Base-by-base conservation (phyloP, 2,113 vertebrate genomes). In the Bothrops jararaca region DNA sequence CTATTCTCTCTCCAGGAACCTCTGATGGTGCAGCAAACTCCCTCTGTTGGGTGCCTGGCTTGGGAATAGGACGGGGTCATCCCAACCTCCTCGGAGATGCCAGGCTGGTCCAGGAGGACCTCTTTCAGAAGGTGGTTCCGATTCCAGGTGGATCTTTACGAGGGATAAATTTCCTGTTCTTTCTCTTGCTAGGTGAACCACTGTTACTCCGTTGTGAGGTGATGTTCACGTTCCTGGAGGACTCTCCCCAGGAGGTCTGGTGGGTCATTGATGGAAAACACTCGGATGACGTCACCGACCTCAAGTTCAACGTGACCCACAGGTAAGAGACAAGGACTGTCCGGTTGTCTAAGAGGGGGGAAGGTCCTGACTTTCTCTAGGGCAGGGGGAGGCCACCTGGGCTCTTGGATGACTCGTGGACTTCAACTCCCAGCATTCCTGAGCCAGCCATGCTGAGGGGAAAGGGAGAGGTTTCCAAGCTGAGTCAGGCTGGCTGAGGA, bases 221-320 rank as follows among this genome's bases (percentile, higher is more conserved):
- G 12, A 93, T 90, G 18, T 98, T 99, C 86, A 98, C 98, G 0
- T 98, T 97, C 94, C 93, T 99, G 90, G 95, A 97, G 0, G 94
- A 96, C 39, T 98, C 97, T 3, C n/a, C 64, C 18, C 97, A 96
- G 87, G 97, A 98, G 2, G 96, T 99, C n/a, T 99, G 98, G 98
- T 99, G 99, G 99, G 98, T 97, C 1, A 96, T 99, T 18, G 98
- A 99, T 89, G 98, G 98, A 26, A 98, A 97, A 94, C 98, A 93
- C 34, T 95, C 97, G 87, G 98, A 98, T 0, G 95, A 98, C 0
- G 93, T 98, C 7, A 23, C 64, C 0, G 98, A 98, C 9, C 57
- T 94, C 0, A 97, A 97, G 50, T 96, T 98, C 95, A 97, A 93
- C 89, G 29, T 96, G 85, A 96, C 96, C 52, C 95, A 96, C 94